Evolutionary conservation across 2,888 invertebrate genomes (phyloP), one percentile per base, ranked within the genome.

Genomic region (Hoplodrina ambigua): DNA sequence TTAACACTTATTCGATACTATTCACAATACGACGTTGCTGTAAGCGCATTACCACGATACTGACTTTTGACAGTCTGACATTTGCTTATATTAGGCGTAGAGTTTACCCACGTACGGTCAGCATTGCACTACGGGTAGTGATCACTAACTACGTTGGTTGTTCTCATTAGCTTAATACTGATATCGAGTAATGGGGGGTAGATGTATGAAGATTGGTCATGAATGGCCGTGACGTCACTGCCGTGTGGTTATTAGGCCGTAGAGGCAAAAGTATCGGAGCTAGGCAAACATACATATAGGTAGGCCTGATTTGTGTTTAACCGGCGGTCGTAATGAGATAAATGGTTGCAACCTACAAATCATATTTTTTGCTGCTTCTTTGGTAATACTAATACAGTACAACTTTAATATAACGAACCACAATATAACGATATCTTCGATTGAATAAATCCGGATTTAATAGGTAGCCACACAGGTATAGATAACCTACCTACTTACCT

Each of bases 1-100:
- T 53, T 56, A 70, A 13, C 79, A 84, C 79, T 75, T 46, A 60
- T 52, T 63, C 5, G 53, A 54, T 25, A 54, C 8, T 50, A 69
- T 72, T 69, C 72, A 75, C 77, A 58, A 65, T 52, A 80, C 83
- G 78, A 85, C 83, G 58, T 73, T 33, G 57, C 78, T 10, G 69
- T 30, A 46, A 60, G 84, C 73, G 69, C 17, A 30, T 69, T 53
- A 59, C 58, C 69, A 71, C 77, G 56, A 55, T 55, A 83, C 83
- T 85, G 83, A 66, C 41, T 69, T 85, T 75, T 17, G 69, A 67
- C 25, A 33, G 44, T 57, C 60, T 56, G 70, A 74, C 79, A 75
- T 74, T 77, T 63, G 58, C 67, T 81, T 84, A 72, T 79, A 81
- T 70, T 60, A 63, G 49, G 50, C 70, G 71, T 65, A 7, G 50